A percentile compares a stretch with the other conserved stretches of the same genome.
These are phyloP conservation scores for Limnothrissa miodon DNA, from an alignment of 2,113 vertebrate genomes.

Conservation along the genomic window DNA sequence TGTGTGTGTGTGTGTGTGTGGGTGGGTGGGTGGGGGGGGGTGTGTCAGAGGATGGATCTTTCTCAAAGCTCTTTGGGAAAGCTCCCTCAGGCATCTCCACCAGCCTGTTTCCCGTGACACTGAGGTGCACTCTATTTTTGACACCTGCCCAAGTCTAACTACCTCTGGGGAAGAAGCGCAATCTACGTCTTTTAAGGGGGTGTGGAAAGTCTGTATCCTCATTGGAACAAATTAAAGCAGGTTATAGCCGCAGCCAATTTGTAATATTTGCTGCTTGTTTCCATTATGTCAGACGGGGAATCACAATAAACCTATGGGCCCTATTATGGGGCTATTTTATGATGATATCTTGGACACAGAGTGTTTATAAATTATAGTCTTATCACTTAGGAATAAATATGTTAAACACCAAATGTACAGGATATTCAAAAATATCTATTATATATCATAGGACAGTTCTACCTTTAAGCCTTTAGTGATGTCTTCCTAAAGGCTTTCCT, in stretches of 20 bases:
- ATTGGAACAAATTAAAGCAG: slow-evolving; percentile 28
- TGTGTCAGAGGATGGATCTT: background rate
- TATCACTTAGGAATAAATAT: background rate
- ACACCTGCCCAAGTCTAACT: slow-evolving; percentile 19
- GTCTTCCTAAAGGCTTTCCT: background rate
- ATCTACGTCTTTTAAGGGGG: slow-evolving; percentile 16
- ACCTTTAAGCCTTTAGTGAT: background rate
- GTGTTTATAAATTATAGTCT: background rate
- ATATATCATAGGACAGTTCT: background rate
- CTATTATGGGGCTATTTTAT: background rate
- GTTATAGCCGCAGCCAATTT: background rate
- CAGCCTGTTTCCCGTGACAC: slow-evolving; percentile 27
- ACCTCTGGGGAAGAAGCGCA: slow-evolving; percentile 12
- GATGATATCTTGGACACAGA: background rate
- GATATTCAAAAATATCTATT: background rate
- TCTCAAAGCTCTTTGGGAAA: slow-evolving; percentile 28
- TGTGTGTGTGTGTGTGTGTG: background rate
- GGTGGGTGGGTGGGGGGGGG: background rate
- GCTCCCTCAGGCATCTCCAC: slow-evolving; percentile 31
- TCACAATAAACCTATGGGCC: background rate
- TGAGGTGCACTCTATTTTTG: slow-evolving; percentile 33
- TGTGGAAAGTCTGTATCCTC: slow-evolving; percentile 23
- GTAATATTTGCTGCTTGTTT: background rate
- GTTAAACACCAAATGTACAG: background rate
- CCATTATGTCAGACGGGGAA: background rate